Evolutionary conservation across 2,888 invertebrate genomes (phyloP).

Genomic region (Clostera curtula): DNA sequence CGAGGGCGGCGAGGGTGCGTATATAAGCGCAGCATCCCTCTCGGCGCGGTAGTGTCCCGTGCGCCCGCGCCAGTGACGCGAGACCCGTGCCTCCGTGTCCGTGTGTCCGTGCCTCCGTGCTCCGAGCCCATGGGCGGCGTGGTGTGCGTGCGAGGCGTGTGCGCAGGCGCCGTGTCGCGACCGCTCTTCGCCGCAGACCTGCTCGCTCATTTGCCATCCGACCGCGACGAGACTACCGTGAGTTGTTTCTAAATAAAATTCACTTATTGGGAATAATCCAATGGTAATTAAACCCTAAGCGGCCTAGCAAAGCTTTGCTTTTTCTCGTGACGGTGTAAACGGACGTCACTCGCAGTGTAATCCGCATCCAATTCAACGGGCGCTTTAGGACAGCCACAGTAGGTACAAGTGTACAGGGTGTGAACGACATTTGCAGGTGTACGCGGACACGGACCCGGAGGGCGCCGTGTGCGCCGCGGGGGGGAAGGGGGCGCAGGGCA

Average conservation of each 20-base stretch:
- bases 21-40: slow-evolving; percentile 14
- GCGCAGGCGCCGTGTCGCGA: slow-evolving; percentile 34
- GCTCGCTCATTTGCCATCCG: slow-evolving; percentile 25
- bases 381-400: slow-evolving; percentile 2
- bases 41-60: slow-evolving; percentile 6
- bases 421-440: slow-evolving; percentile 27
- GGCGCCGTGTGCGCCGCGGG: slow-evolving; percentile 22
- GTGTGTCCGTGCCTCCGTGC: slow-evolving; percentile 15
- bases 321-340: no score
- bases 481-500: slow-evolving; percentile 9
- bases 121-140: slow-evolving; percentile 18
- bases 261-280: no score
- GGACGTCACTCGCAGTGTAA: not conserved
- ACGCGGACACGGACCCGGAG: slow-evolving; percentile 32
- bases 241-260: no score
- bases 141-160: slow-evolving; percentile 39
- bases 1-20: slow-evolving; percentile 5
- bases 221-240: slow-evolving; percentile 10
- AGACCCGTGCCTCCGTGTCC: no score
- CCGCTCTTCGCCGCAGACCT: slow-evolving; percentile 31
- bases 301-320: no score
- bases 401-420: slow-evolving; percentile 4
- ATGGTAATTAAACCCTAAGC: no score
- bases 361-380: not conserved
- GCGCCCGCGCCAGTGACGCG: no score